Base-by-base conservation (phyloP, 2,113 vertebrate species). In the Progne subis region DNA sequence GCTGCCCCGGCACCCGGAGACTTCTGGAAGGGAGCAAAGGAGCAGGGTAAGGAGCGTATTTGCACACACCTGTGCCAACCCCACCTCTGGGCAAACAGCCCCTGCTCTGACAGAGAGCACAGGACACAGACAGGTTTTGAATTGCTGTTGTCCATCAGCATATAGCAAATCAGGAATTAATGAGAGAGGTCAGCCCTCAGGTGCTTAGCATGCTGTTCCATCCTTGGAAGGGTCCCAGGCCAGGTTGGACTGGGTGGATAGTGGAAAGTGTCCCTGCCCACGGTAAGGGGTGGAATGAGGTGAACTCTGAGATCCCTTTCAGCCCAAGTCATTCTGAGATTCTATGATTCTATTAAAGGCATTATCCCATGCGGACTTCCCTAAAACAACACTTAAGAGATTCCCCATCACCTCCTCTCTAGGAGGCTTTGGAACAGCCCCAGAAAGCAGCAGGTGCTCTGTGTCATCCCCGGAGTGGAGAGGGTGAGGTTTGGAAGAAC, bases 11-110 rank as follows among this genome's bases (percentile, higher is more conserved):
- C 74, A 53, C 92, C 12, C 6, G 17, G 29, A 50, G 34, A 23
- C 26, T 61, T 56, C 97, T 97, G 91, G 3, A 93, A 89, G 68
- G 55, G 82, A 43, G 78, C 31, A 95, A 68, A 95, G 63, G 49
- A 78, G 44, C 69, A 11, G 34, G 25, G 12, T 63, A 2, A 90
- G 70, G 41, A 63, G n/a, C 0, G 0, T 7, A 11, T 32, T 2
- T 29, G 15, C 57, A 79, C 37, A 7, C 32, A 25, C 39, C 41
- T 24, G 46, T 20, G 52, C 89, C 69, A 67, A 9, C 43, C 70
- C 13, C 47, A 2, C 43, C 19, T 10, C 31, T 55, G 68, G 41
- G 46, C 39, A 78, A 63, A 50, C 32, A 31, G 60, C 55, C 79
- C 47, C 5, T 9, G 59, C 63, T 34, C 34, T 11, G 46, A 55